Evolutionary conservation across 2,113 vertebrate genomes (phyloP).

Genomic region (Hipposideros armiger): DNA sequence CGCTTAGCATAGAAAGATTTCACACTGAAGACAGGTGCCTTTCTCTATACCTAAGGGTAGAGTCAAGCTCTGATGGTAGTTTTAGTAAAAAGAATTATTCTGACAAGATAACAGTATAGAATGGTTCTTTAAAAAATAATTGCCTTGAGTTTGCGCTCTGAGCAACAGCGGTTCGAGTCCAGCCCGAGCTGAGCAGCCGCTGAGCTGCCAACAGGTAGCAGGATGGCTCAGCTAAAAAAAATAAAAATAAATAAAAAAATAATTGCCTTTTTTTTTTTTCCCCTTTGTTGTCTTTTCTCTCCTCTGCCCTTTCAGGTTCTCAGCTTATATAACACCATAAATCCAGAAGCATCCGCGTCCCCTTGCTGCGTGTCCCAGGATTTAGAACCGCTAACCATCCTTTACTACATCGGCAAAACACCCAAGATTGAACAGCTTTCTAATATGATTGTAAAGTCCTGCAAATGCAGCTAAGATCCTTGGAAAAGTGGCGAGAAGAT

Average conservation of each 20-base stretch:
- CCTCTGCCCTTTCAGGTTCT: constrained; percentile 90
- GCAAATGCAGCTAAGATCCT: constrained; percentile 97
- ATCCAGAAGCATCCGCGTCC: constrained; percentile 97
- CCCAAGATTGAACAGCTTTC: constrained; percentile 99
- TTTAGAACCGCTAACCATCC: constrained; percentile 97
- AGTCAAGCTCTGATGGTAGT: not conserved
- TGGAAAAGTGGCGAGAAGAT: constrained; percentile 51
- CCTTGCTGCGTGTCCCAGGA: constrained; percentile 98
- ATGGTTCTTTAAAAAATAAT: not conserved
- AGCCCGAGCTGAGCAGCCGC: too few relatives aligned
- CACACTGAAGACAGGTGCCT: not conserved
- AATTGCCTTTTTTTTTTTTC: not conserved
- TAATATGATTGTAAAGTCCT: constrained; percentile 99
- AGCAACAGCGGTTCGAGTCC: too few relatives aligned
- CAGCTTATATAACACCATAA: constrained; percentile 96
- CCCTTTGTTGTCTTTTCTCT: not conserved
- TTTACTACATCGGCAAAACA: constrained; percentile 98
- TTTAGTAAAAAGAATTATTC: not conserved
- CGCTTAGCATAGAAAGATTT: not conserved
- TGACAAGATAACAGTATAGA: not conserved
- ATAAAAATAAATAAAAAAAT: not conserved
- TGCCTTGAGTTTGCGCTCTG: not conserved
- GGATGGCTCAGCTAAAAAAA: too few relatives aligned
- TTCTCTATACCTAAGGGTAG: not conserved
- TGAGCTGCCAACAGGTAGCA: too few relatives aligned